Evolutionary conservation across 2,113 vertebrate genomes (phyloP).

Genomic region (Salvelinus alpinus): DNA sequence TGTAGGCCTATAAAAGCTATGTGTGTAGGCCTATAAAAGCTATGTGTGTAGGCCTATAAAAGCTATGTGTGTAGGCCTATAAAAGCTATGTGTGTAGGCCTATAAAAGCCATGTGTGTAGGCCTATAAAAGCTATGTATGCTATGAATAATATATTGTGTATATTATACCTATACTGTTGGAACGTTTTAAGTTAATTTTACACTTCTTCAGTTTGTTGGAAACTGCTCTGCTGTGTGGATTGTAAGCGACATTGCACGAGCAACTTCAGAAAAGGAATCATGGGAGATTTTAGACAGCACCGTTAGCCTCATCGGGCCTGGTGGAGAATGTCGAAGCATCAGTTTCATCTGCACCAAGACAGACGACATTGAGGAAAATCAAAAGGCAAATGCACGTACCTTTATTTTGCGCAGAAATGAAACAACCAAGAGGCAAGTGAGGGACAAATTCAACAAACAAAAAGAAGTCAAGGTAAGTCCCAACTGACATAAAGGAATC

Average conservation of each 20-base stretch:
- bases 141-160: not conserved
- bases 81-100: too few relatives aligned
- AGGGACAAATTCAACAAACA: not conserved
- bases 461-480: slow-evolving; percentile 18
- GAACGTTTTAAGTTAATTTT: not conserved
- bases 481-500: not conserved
- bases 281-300: slow-evolving; percentile 44
- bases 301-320: slow-evolving; percentile 34
- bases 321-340: slow-evolving; percentile 51
- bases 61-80: too few relatives aligned
- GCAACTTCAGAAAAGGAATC: slow-evolving; percentile 29
- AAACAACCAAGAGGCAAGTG: slow-evolving; percentile 16
- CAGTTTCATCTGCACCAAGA: slow-evolving; percentile 26
- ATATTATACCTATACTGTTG: not conserved
- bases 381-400: not conserved
- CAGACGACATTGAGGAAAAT: not conserved
- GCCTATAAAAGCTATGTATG: too few relatives aligned
- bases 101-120: too few relatives aligned
- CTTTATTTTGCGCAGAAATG: slow-evolving; percentile 14
- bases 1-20: too few relatives aligned
- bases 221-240: slow-evolving; percentile 55
- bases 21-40: too few relatives aligned
- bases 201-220: slow-evolving; percentile 36
- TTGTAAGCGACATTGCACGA: slow-evolving; percentile 50
- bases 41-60: too few relatives aligned